Evolutionary conservation across 1,140 invertebrate genomes (phyloP).

Genomic region (Archivesica marissinica): DNA sequence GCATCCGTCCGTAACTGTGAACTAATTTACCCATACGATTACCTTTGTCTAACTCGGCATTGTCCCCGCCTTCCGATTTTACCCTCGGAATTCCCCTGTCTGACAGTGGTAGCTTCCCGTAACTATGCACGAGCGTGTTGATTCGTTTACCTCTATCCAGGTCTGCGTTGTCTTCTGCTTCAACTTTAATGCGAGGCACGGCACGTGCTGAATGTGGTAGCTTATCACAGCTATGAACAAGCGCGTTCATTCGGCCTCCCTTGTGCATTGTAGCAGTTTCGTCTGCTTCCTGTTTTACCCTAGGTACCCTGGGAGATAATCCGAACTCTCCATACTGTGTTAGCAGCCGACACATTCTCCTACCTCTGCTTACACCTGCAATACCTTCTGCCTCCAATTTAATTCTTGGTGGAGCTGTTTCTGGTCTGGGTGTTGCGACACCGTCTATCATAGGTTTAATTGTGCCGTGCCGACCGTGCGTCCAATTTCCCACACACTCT

Average conservation of each 20-base stretch:
- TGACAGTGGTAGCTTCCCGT: slow-evolving; percentile 69
- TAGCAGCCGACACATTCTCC: slow-evolving; percentile 68
- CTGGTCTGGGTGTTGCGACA: slow-evolving; percentile 68
- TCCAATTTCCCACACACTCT: slow-evolving; percentile 71
- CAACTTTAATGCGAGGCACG: slow-evolving; percentile 71
- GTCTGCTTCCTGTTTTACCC: slow-evolving; percentile 71
- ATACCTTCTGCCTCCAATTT: slow-evolving; percentile 69
- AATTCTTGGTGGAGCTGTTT: slow-evolving; percentile 70
- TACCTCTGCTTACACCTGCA: slow-evolving; percentile 68
- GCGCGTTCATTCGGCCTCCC: slow-evolving; percentile 64
- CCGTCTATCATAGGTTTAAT: slow-evolving; percentile 74
- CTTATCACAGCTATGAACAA: slow-evolving; percentile 71
- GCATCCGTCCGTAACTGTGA: slow-evolving; percentile 73
- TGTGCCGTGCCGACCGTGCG: slow-evolving; percentile 72
- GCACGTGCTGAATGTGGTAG: slow-evolving; percentile 57
- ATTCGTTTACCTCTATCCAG: slow-evolving; percentile 74
- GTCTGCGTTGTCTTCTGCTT: slow-evolving; percentile 75
- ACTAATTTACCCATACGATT: slow-evolving; percentile 75
- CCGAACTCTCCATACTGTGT: slow-evolving; percentile 65
- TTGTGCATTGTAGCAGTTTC: slow-evolving; percentile 57
- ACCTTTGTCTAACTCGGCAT: slow-evolving; percentile 73
- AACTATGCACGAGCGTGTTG: slow-evolving; percentile 71
- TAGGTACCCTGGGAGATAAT: slow-evolving; percentile 55
- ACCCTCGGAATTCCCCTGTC: slow-evolving; percentile 74
- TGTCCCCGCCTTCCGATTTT: slow-evolving; percentile 76